A percentile compares a stretch with the other conserved stretches of the same genome.
Evolutionary conservation across 2,797 vertebrate species (phyloP).

Genomic region (Tolypeutes matacus): DNA sequence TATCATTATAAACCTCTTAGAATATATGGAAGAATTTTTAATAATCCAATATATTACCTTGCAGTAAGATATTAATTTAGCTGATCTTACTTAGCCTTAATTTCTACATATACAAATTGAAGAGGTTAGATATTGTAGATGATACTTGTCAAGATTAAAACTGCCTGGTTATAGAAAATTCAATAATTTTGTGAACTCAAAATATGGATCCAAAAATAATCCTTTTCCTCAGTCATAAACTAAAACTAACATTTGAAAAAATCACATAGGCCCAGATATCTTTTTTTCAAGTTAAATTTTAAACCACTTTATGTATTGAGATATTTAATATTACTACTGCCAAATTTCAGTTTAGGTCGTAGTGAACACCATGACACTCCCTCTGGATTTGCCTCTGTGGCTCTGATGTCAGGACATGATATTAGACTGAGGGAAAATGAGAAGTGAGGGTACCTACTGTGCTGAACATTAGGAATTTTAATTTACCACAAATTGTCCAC

Average conservation of each 20-base stretch:
- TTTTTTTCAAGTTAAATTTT: background rate
- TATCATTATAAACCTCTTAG: background rate
- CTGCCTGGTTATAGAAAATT: background rate
- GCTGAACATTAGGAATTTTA: background rate
- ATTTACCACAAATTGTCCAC: background rate
- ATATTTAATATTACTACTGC: background rate
- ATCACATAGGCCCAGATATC: background rate
- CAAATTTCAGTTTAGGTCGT: background rate
- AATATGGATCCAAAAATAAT: background rate
- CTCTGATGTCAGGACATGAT: background rate
- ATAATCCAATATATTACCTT: background rate
- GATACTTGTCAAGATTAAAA: background rate
- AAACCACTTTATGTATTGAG: background rate
- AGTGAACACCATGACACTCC: background rate
- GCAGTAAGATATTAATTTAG: background rate
- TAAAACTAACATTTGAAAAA: background rate
- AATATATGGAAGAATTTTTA: background rate
- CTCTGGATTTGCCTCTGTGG: background rate
- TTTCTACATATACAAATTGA: background rate
- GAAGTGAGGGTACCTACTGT: background rate
- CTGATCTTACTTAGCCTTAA: background rate
- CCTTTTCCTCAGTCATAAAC: background rate
- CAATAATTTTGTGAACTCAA: background rate
- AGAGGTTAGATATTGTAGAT: background rate
- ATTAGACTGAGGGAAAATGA: fast-evolving